These are phyloP conservation scores for Alethe castanea DNA, from an alignment of 2,113 vertebrate species.

Conservation along the genomic window DNA sequence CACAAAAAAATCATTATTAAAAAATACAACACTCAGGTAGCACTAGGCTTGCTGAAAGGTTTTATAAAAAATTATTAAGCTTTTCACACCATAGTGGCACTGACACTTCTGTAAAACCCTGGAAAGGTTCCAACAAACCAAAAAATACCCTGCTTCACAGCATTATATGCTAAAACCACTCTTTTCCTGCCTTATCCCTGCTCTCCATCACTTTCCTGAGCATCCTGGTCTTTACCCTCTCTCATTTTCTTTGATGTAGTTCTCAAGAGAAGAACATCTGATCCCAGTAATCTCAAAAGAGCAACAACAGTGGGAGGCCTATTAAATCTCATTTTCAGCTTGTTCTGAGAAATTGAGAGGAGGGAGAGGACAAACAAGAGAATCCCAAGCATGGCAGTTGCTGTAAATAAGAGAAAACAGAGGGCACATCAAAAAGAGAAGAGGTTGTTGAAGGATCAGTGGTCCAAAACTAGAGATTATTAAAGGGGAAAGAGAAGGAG, in stretches of 20 bases:
- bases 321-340: conserved; percentile 58
- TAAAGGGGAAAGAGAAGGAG: not conserved
- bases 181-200: not conserved
- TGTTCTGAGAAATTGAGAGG: conserved; percentile 56
- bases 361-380: conserved; percentile 21
- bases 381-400: conserved; percentile 40
- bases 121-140: not conserved
- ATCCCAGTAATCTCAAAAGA: conserved; percentile 69
- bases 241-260: conserved; percentile 49
- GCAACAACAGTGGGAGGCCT: conserved; percentile 54
- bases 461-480: not conserved
- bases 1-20: not conserved
- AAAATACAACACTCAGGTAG: not conserved
- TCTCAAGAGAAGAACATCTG: conserved; percentile 59
- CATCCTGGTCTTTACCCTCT: conserved; percentile 5
- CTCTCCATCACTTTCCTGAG: not conserved
- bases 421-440: conserved; percentile 42
- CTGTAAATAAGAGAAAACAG: conserved; percentile 51
- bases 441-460: conserved; percentile 30
- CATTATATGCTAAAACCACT: not conserved
- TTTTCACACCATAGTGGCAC: not conserved
- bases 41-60: not conserved
- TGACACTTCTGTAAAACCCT: not conserved
- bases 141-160: not conserved
- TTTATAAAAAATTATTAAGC: conserved; percentile 2